Conservation (phyloP, 2,888 invertebrate genomes). For the Pammene fasciana region DNA sequence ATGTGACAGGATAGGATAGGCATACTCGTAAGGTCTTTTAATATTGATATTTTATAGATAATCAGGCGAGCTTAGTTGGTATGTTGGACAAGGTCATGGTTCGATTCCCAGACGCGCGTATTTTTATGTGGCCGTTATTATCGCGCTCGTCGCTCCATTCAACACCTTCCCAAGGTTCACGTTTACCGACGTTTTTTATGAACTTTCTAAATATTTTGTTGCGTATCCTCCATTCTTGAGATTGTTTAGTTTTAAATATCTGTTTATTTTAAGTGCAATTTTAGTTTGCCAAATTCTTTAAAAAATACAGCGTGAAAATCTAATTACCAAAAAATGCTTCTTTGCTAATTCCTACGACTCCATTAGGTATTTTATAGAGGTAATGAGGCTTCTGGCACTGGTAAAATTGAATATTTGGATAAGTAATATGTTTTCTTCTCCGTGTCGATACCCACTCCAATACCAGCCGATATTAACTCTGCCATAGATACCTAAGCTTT, state of each 20-base stretch:
- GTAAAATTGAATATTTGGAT: no score
- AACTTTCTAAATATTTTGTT: conserved; percentile 23
- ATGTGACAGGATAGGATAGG: background rate
- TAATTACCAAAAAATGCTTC: no score
- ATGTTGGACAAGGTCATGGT: conserved; percentile 39
- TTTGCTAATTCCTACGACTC: no score
- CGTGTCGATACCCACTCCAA: no score
- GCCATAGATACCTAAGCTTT: no score
- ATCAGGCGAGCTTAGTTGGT: conserved; percentile 4
- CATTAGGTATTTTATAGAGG: no score
- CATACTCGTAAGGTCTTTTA: background rate
- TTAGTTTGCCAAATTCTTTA: no score
- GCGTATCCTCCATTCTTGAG: conserved; percentile 4
- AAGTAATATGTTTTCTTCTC: no score
- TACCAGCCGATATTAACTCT: no score
- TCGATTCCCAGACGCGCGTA: conserved; percentile 40
- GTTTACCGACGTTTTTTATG: conserved; percentile 15
- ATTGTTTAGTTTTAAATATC: background rate
- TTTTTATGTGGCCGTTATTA: conserved; percentile 40
- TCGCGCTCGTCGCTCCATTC: conserved; percentile 26
- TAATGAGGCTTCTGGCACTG: no score
- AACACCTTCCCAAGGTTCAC: conserved; percentile 39
- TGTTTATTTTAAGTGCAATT: background rate
- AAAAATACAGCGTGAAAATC: no score
- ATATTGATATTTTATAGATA: background rate